Base-by-base conservation (phyloP, 2,113 vertebrate species). In the Bos taurus region DNA sequence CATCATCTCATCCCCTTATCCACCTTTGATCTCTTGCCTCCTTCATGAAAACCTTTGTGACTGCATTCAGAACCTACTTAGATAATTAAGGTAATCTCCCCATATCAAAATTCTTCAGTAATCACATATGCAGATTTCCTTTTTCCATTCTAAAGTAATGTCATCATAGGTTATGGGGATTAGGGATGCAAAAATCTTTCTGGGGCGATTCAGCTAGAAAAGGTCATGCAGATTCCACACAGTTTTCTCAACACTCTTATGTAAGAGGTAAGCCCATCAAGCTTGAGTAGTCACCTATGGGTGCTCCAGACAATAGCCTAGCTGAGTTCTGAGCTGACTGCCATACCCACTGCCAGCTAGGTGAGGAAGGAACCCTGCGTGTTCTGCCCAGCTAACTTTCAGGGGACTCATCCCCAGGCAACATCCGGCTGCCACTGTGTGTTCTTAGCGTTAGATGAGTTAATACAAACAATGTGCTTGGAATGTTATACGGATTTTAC, bases 231-330 rank as follows among this genome's bases (percentile, higher is more conserved):
- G n/a, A 14, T 60, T 62, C 56, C 8, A 60, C 28, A 92, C 7
- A 14, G 23, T 40, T n/a, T 95, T 60, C 30, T 14, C 71, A 2
- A 59, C 43, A n/a, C 26, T 96, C 9, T 59, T 13, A 11, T 6
- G 3, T 17, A 50, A n/a, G 54, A 52, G 25, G 33, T 15, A 40
- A 13, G 11, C 46, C 16, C 7, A 48, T 15, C 12, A 48, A 5
- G 25, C 2, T 33, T 26, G 40, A 36, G 30, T 16, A 21, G 15
- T 40, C n/a, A 25, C 28, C 9, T 2, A 0, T 1, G n/a, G 57
- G 25, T 19, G 3, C 9, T 33, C 7, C 21, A 43, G 26, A 46
- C 4, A 43, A 9, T 83, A 80, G n/a, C 2, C 19, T n/a, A 33
- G 52, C 23, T 54, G 89, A 54, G 17, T 56, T 71, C 15, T 13